phyloP scores from a whole-genome alignment of 2,797 vertebrate species.

The Scarus forsteni region DNA sequence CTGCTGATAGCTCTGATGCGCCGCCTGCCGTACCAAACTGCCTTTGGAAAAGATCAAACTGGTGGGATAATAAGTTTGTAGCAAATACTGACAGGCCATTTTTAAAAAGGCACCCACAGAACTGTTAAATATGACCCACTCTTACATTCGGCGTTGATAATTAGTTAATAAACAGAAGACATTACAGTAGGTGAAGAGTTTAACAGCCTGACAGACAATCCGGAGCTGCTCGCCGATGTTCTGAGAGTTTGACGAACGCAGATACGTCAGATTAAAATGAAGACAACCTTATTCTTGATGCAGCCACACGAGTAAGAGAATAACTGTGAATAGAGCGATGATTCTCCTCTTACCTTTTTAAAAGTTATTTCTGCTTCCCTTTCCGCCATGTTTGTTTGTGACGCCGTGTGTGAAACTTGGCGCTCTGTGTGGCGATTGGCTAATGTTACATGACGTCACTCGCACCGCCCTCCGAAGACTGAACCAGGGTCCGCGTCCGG shows the following conservation, averaged over 20 bases:
- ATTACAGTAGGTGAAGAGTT: neutral
- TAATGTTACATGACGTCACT: conserved; percentile 10
- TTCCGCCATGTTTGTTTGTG: conserved; percentile 72
- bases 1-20: no score
- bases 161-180: neutral
- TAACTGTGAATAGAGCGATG: neutral
- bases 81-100: no score
- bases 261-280: neutral
- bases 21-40: no score
- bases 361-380: conserved; percentile 61
- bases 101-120: no score
- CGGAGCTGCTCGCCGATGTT: neutral
- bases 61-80: no score
- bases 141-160: conserved; percentile 25
- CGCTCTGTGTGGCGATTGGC: conserved; percentile 58
- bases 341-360: conserved; percentile 72
- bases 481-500: no score
- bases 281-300: neutral
- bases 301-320: rapidly evolving
- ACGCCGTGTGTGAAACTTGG: conserved; percentile 32
- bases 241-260: neutral
- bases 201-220: neutral
- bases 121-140: neutral
- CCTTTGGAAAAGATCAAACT: no score
- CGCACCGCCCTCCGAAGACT: rapidly evolving